Evolutionary conservation across 2,888 invertebrate species (phyloP).

Genomic region (Limnephilus auricula): DNA sequence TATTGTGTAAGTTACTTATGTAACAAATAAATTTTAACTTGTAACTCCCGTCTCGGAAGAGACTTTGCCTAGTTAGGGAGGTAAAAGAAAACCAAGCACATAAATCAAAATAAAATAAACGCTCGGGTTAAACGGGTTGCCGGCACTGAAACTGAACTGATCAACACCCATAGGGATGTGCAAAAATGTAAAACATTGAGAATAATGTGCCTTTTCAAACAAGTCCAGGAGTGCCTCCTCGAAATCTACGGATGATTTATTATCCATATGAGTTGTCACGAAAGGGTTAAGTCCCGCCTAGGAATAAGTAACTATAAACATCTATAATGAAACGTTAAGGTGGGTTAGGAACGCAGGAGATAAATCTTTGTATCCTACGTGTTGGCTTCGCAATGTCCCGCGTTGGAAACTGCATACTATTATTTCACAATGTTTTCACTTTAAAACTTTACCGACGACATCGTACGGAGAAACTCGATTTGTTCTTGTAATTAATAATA

Average conservation of each 20-base stretch:
- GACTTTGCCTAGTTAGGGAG: too few relatives aligned
- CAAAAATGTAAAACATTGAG: too few relatives aligned
- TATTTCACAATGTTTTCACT: conserved; percentile 38
- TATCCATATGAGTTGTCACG: not conserved
- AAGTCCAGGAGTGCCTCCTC: not conserved
- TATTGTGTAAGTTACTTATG: too few relatives aligned
- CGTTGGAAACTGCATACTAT: conserved; percentile 15
- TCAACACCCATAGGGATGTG: too few relatives aligned
- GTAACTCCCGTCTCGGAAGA: too few relatives aligned
- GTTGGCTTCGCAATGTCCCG: not conserved
- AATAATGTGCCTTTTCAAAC: not conserved
- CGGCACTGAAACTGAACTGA: too few relatives aligned
- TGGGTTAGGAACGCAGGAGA: conserved; percentile 30
- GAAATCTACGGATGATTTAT: not conserved
- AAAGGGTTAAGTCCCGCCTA: conserved; percentile 48
- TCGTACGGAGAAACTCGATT: conserved; percentile 27
- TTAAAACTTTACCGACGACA: conserved; percentile 38
- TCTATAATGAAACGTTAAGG: conserved; percentile 60
- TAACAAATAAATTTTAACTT: too few relatives aligned
- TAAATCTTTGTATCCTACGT: conserved; percentile 50
- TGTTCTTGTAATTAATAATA: conserved; percentile 43
- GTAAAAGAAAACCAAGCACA: too few relatives aligned
- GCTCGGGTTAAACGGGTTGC: too few relatives aligned
- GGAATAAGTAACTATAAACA: conserved; percentile 57
- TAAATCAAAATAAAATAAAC: too few relatives aligned